These are phyloP conservation scores for Teleogryllus occipitalis DNA, from an alignment of 1,140 invertebrate species.

Conservation along the genomic window DNA sequence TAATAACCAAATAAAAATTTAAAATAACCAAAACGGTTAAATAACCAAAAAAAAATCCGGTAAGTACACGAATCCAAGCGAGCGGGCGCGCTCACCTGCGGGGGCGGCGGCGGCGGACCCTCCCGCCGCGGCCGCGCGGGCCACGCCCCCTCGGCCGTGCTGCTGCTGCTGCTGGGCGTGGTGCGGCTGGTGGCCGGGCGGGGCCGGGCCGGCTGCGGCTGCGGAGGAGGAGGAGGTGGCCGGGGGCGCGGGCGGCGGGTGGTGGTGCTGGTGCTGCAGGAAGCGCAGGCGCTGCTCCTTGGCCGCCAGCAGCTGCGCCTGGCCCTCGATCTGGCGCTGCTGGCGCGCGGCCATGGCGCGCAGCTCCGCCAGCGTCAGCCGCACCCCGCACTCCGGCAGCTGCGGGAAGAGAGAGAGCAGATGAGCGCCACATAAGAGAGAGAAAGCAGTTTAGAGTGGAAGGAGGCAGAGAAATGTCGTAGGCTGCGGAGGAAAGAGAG, in stretches of 20 bases:
- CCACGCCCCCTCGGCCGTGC: conserved; percentile 35
- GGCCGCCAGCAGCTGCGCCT: conserved; percentile 81
- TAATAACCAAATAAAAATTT: too few species aligned
- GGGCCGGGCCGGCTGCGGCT: conserved; percentile 81
- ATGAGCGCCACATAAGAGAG: too few species aligned
- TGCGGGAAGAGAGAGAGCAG: conserved; percentile 34
- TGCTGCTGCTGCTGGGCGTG: conserved; percentile 30
- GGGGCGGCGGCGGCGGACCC: conserved; percentile 18
- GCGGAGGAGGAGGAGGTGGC: too few species aligned
- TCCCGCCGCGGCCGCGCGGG: neutral
- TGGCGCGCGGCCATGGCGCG: conserved; percentile 92
- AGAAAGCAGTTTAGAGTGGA: too few species aligned
- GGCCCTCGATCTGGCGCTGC: conserved; percentile 91
- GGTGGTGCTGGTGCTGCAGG: conserved; percentile 84
- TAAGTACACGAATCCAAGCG: too few species aligned
- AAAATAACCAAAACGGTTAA: too few species aligned
- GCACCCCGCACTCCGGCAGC: conserved; percentile 57
- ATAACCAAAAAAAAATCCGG: too few species aligned
- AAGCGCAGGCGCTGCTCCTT: conserved; percentile 89
- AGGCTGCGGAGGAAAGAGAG: too few species aligned
- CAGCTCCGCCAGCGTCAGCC: conserved; percentile 82
- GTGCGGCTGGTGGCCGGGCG: conserved; percentile 59
- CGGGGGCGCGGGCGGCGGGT: conserved; percentile 68
- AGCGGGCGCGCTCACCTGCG: conserved; percentile 24
- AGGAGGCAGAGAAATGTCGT: too few species aligned